phyloP scores from a whole-genome alignment of 2,797 vertebrate species.

The Darevskia nairensis region DNA sequence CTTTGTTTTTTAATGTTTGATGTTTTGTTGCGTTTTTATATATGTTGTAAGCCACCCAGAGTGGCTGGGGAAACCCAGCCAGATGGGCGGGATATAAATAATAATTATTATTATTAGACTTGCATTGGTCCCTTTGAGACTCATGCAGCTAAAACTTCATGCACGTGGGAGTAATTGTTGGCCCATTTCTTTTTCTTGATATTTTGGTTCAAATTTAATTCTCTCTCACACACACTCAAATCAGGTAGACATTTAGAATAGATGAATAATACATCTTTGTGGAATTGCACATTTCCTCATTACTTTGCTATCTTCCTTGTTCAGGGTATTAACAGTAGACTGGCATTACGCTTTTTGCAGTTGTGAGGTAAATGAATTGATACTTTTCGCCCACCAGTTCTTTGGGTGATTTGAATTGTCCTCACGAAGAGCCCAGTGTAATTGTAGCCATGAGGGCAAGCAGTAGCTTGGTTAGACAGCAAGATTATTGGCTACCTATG shows the following conservation, averaged over 20 bases:
- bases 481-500: not conserved
- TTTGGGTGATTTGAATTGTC: not conserved
- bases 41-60: no score
- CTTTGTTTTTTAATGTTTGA: no score
- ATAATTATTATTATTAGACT: no score
- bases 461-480: not conserved
- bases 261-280: slow-evolving; percentile 17
- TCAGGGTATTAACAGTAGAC: not conserved
- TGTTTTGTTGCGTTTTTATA: no score
- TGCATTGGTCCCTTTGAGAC: slow-evolving; percentile 1
- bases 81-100: no score
- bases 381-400: not conserved
- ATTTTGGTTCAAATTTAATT: slow-evolving; percentile 50
- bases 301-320: slow-evolving; percentile 35
- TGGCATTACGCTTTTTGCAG: not conserved
- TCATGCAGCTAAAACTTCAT: slow-evolving; percentile 19
- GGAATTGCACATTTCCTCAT: not conserved
- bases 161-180: slow-evolving; percentile 12
- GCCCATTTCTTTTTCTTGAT: slow-evolving; percentile 24
- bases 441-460: not conserved
- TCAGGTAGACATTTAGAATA: slow-evolving; percentile 43
- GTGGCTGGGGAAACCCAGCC: no score
- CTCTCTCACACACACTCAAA: slow-evolving; percentile 27
- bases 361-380: not conserved
- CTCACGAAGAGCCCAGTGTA: not conserved